These are phyloP conservation scores for Hydractinia echinata DNA, from an alignment of 30 jellyfish, hydroid and myxozoan genomes.

Conservation along the genomic window DNA sequence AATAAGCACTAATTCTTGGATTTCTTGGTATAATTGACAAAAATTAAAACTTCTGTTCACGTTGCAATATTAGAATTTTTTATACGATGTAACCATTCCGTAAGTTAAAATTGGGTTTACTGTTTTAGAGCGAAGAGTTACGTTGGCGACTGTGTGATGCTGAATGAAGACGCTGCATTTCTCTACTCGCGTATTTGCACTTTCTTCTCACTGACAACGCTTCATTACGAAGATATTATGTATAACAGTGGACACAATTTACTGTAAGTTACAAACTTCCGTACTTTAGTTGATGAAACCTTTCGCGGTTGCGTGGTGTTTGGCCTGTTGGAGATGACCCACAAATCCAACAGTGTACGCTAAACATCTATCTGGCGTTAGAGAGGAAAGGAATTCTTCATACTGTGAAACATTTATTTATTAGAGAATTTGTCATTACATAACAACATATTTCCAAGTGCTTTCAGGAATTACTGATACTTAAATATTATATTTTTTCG, in stretches of 20 bases:
- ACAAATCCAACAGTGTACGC: background rate
- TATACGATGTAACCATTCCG: too few species aligned
- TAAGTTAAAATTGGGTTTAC: background rate
- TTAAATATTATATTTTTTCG: too few species aligned
- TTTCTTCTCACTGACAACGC: slow-evolving; percentile 41
- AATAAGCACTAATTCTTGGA: too few species aligned
- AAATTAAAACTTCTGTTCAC: too few species aligned
- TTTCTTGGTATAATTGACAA: too few species aligned
- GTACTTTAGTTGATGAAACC: background rate
- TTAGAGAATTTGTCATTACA: too few species aligned
- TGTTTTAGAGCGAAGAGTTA: slow-evolving; percentile 36
- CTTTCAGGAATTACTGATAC: too few species aligned
- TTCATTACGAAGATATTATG: slow-evolving; percentile 42
- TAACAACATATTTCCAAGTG: too few species aligned
- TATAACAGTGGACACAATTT: slow-evolving; percentile 35
- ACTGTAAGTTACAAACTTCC: slow-evolving; percentile 49
- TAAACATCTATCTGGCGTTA: too few species aligned
- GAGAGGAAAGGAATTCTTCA: too few species aligned
- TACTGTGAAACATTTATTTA: too few species aligned
- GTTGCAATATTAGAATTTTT: too few species aligned
- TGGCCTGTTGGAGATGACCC: background rate
- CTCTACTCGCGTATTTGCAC: slow-evolving; percentile 51
- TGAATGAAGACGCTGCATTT: slow-evolving; percentile 35
- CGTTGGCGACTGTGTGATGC: slow-evolving; percentile 59
- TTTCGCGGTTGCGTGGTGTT: background rate